A percentile compares a stretch with the other conserved stretches of the same genome.
Evolutionary conservation across 2,888 invertebrate species (phyloP).

Genomic region (Trilocha varians): DNA sequence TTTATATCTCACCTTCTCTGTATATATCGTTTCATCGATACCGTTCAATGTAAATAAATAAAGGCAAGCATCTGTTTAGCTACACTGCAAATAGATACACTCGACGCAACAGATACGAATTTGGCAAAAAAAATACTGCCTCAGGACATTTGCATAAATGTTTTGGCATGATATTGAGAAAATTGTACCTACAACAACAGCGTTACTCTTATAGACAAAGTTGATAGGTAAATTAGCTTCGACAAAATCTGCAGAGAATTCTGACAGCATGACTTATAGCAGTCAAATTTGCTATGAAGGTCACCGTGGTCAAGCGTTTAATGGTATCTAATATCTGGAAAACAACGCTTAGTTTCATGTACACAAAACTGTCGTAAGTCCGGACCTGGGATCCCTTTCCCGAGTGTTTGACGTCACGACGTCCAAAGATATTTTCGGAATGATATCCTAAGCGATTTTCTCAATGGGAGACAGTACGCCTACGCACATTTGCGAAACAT

Average conservation of each 20-base stretch:
- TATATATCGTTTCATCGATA: conserved; percentile 25
- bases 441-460: not conserved
- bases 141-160: too few species aligned
- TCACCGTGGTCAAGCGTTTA: too few species aligned
- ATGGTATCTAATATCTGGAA: too few species aligned
- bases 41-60: conserved; percentile 23
- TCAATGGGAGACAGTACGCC: not conserved
- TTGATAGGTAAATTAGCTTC: too few species aligned
- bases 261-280: too few species aligned
- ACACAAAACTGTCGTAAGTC: not conserved
- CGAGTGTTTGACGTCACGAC: conserved; percentile 2
- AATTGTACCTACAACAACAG: too few species aligned
- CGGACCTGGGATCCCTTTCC: not conserved
- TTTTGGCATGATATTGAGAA: too few species aligned
- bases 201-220: too few species aligned
- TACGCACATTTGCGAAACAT: not conserved
- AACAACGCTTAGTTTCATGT: too few species aligned
- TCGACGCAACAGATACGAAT: conserved; percentile 1
- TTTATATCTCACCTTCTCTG: conserved; percentile 6
- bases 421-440: conserved; percentile 2
- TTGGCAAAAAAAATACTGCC: not conserved
- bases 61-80: conserved; percentile 20
- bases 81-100: conserved; percentile 19
- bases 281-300: too few species aligned
- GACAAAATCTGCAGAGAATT: too few species aligned